Base-by-base conservation (phyloP, 2,113 vertebrate species). In the Pomatorhinus ruficollis region DNA sequence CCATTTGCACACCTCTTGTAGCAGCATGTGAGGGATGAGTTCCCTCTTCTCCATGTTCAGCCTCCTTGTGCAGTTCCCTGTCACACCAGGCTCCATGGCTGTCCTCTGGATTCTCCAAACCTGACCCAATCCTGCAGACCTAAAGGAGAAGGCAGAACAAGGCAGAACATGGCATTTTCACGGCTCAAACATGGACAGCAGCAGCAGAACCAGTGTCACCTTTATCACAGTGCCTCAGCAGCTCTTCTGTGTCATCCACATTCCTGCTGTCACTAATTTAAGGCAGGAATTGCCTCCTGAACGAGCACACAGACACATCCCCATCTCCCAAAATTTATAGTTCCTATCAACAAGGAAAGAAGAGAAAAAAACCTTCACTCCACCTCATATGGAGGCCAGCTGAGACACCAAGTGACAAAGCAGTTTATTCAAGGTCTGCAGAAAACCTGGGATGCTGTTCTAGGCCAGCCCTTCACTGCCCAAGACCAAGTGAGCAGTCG, bases 131-230 rank as follows among this genome's bases (percentile, higher is more conserved):
- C 49, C 53, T 25, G 15, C 44, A 15, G 33, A 13, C 30, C 39
- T 69, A 10, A 45, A 37, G 6, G 2, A 20, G n/a, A 39, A 39
- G 3, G 3, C 3, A 33, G 28, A 7, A 2, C 0, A 1, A 10
- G 21, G 30, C 6, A 17, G 18, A 6, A 13, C 21, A 28, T 0
- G 28, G 14, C 35, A 15, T 11, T 6, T 28, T 66, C 30, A n/a
- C 52, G 33, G 40, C 18, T 88, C 25, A 65, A 66, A 18, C 0
- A 1, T 4, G 27, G 44, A 33, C 69, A 92, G 44, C 20, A 47
- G 23, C 49, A 76, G 15, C 5, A 35, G 27, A 47, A 45, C 4
- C 27, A 33, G 39, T 13, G 27, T 22, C 53, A 59, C n/a, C 65
- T 61, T 11, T 33, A 11, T 15, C 27, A 3, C n/a, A 27, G 24